These are phyloP conservation scores for Spilarctia lutea DNA, from an alignment of 2,888 invertebrate species.

Conservation along the genomic window DNA sequence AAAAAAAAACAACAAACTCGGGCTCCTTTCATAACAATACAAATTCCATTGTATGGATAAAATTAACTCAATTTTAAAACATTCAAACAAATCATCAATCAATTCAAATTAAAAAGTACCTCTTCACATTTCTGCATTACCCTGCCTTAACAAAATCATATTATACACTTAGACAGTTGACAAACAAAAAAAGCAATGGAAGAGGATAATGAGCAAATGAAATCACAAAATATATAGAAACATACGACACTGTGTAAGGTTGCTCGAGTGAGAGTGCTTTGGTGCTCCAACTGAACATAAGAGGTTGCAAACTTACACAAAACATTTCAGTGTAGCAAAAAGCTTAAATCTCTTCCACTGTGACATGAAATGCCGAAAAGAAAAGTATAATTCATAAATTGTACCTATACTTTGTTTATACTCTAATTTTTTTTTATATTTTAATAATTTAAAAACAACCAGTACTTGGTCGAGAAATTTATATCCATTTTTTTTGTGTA, in stretches of 20 bases:
- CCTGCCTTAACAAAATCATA: constrained; percentile 85
- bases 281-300: constrained; percentile 50
- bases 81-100: constrained; percentile 83
- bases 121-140: constrained; percentile 85
- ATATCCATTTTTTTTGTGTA: constrained; percentile 86
- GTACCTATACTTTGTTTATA: constrained; percentile 87
- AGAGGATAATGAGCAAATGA: constrained; percentile 83
- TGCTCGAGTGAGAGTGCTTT: constrained; percentile 62
- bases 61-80: constrained; percentile 83
- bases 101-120: constrained; percentile 80
- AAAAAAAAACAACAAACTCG: constrained; percentile 82
- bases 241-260: constrained; percentile 72
- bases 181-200: constrained; percentile 83
- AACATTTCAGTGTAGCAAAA: constrained; percentile 69
- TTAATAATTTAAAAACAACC: constrained; percentile 87
- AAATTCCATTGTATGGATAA: constrained; percentile 85
- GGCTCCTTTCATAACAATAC: constrained; percentile 84
- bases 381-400: constrained; percentile 87
- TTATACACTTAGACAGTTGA: constrained; percentile 83
- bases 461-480: constrained; percentile 86
- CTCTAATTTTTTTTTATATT: constrained; percentile 86
- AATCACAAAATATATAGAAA: constrained; percentile 79
- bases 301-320: constrained; percentile 60
- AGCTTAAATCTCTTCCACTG: constrained; percentile 76
- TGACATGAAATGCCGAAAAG: constrained; percentile 83